Conservation (phyloP, 2,797 vertebrate genomes). For the Epinephelus coioides region DNA sequence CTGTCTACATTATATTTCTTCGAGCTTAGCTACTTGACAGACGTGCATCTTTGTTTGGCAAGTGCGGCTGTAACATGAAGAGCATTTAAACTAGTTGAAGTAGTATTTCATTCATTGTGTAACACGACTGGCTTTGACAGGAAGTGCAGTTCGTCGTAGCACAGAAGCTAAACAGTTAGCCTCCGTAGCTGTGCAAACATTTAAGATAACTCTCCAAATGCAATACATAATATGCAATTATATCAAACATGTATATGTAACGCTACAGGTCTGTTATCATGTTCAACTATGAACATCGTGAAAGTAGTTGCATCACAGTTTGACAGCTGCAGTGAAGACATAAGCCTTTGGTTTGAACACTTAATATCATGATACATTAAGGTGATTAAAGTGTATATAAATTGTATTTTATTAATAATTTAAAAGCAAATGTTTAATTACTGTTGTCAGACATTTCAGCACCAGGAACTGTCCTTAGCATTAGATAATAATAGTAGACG, state of each 20-base stretch:
- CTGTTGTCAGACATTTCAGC: slow-evolving; percentile 1
- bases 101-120: not conserved
- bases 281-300: too few relatives aligned
- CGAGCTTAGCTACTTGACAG: not conserved
- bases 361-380: too few relatives aligned
- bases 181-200: not conserved
- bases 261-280: not conserved
- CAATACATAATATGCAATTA: not conserved
- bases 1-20: not conserved
- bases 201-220: not conserved
- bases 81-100: not conserved
- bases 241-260: fast-evolving
- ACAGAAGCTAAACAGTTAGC: slow-evolving; percentile 17
- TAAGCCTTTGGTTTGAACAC: not conserved
- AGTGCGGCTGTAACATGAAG: fast-evolving
- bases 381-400: not conserved
- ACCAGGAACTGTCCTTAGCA: slow-evolving; percentile 18
- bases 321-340: not conserved
- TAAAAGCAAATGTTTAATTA: not conserved
- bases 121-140: not conserved
- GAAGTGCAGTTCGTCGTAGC: slow-evolving; percentile 12
- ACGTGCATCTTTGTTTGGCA: not conserved
- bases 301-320: not conserved
- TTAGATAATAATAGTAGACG: not conserved
- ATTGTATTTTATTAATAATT: too few relatives aligned